Evolutionary conservation across 1,140 invertebrate species (phyloP), one percentile per base, ranked within the genome.

Genomic region (Anoplophora glabripennis): DNA sequence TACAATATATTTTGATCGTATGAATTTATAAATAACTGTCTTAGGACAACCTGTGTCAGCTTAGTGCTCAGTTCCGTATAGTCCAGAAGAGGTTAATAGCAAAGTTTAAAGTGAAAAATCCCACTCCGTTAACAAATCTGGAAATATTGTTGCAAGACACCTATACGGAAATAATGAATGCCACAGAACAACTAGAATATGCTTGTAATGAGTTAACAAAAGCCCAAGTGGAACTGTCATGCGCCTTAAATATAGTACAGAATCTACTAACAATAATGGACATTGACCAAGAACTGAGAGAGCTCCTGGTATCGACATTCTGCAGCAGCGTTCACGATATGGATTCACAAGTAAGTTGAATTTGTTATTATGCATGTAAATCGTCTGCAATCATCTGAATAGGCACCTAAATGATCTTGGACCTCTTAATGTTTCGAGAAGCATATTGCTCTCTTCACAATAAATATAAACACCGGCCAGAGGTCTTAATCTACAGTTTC

Each of bases 91-190:
- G 86, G 49, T 73, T 92, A 1, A 75, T 93, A 38, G 82, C 85
- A 0, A 86, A 89, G 72, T 89, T 88, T 69, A 86, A 89, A 61
- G 87, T 90, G 53, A 85, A 88, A 71, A 89, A 87, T 38, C 88
- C 89, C 1, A 80, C 83, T 2, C 82, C 88, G 28, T 78, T 91
- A 48, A 84, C 83, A 33, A 83, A 86, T 64, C 73, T 92, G 15
- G 86, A 90, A 72, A 84, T 83, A 12, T 73, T 93, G 17, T 77
- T 93, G 56, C 83, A 86, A 57, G 86, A 88, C 45, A 89, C 88
- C 8, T 83, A 87, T 67, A 75, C 79, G 63, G 83, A 87, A 64
- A 82, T 91, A 18, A 71, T 77, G 10, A 72, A 73, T 34, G 69
- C 73, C 8, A 76, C 80, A 7, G 73, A 80, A 28, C 68, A 76